Evolutionary conservation across 2,797 vertebrate species (phyloP), one percentile per base, ranked within the genome.

Genomic region (Alfaro cultratus): DNA sequence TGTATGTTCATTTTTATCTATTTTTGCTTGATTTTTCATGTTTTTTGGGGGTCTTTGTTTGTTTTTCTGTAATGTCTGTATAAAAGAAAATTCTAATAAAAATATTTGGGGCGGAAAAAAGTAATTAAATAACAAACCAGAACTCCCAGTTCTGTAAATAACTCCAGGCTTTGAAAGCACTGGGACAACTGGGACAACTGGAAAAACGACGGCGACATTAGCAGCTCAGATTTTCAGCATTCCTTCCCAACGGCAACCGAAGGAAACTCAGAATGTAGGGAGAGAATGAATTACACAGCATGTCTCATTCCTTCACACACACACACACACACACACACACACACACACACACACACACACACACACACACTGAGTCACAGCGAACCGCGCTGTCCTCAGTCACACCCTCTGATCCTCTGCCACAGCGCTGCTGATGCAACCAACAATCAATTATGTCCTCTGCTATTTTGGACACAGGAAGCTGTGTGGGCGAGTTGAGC

Each of bases 381-480:
- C 41, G 67, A 77, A 64, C 84, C 41, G 46, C 62, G 80, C 83
- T 86, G 79, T 80, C 85, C 87, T 89, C 88, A 90, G 83, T 91
- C 90, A 90, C 81, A 82, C 82, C 45, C 85, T 73, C 78, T 67
- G 81, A 88, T 88, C 87, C 80, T 73, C 81, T 77, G 43, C 78
- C 68, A 67, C 62, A 45, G 64, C 51, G 80, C n/a, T 64, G 51
- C 60, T 88, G 91, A 91, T 89, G 88, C 81, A 93, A 91, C 76
- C 41, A 76, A 18, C 80, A 91, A 94, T 94, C 92, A 92, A 91
- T 93, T 78, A 76, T 41, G 83, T 83, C 71, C 87, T 70, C 43
- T 12, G 84, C 85, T 91, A 93, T 93, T 93, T 93, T 89, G 93
- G 91, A 84, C 86, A 26, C 13, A 2, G 29, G 90, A 80, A 70